Evolutionary conservation across 2,888 invertebrate species (phyloP).

Genomic region (Pharmacophagus antenor): DNA sequence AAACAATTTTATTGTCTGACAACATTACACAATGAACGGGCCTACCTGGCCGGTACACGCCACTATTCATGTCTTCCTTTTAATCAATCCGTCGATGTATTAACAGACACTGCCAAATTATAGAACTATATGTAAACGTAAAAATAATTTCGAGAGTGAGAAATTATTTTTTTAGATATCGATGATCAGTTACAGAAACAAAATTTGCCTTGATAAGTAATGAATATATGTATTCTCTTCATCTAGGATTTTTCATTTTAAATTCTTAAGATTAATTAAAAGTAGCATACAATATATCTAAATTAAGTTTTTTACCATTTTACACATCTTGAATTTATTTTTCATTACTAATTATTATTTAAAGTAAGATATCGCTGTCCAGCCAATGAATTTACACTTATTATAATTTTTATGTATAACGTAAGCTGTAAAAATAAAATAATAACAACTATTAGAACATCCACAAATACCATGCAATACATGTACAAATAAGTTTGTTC

Average conservation of each 20-base stretch:
- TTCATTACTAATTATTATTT: neutral
- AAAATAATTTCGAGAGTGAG: neutral
- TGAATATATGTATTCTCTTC: too few relatives aligned
- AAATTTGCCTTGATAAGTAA: neutral
- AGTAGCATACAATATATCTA: too few relatives aligned
- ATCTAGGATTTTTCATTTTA: too few relatives aligned
- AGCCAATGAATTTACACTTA: neutral
- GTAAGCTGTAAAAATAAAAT: too few relatives aligned
- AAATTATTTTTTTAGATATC: neutral
- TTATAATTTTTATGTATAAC: too few relatives aligned
- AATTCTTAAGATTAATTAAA: too few relatives aligned
- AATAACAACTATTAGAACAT: neutral
- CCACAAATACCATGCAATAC: neutral
- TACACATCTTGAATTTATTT: too few relatives aligned
- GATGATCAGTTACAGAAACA: neutral
- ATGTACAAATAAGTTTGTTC: neutral
- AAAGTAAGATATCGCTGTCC: neutral
- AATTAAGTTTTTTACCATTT: too few relatives aligned
- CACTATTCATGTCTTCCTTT: conserved; percentile 30
- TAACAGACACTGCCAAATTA: too few relatives aligned
- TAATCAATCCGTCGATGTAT: conserved; percentile 23
- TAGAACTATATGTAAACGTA: neutral
- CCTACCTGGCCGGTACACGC: conserved; percentile 65
- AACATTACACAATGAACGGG: conserved; percentile 52
- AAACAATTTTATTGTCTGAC: conserved; percentile 58